Base-by-base conservation (phyloP, 2,888 invertebrate species). In the Leptinotarsa rubiginosa region DNA sequence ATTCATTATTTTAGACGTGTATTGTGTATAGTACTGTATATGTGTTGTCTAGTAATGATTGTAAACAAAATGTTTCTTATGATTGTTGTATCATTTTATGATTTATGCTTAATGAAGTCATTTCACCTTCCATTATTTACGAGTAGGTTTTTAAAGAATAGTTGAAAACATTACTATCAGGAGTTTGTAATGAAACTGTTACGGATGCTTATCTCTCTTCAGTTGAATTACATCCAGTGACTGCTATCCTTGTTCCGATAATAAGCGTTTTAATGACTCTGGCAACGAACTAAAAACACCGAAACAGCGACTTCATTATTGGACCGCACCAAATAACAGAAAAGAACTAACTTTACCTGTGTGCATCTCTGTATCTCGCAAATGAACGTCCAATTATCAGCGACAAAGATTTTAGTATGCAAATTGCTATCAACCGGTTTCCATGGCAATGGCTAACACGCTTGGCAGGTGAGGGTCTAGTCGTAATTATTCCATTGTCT, bases 401-500 rank as follows among this genome's bases (percentile, higher is more conserved):
- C 78, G 83, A 67, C 83, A 84, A 85, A 84, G 84, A 83, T 84
- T 84, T 84, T 84, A 84, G 83, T 82, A 85, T 85, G 85, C 83
- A 85, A 84, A 85, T 85, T 84, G 84, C 80, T 80, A 82, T 83
- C 83, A 84, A 80, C 76, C 62, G 79, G 84, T 84, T 83, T 81
- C 84, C 80, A 82, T 83, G 82, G 81, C 76, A 78, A 83, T 82
- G 81, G 77, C 83, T 82, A 80, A 79, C 83, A 82, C 81, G 82
- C 82, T 80, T 81, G 80, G 80, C 85, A 85, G 85, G 83, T 84
- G 83, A 84, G 83, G 85, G 84, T 84, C 84, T 82, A 78, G 77
- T 81, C 82, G 81, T 85, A 85, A 86, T 86, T 86, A 86, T 85
- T 84, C 85, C 82, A 86, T 87, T 86, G 86, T 86, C 86, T 84